phyloP scores from a whole-genome alignment of 2,888 invertebrate genomes.

The Synergus umbraculus region DNA sequence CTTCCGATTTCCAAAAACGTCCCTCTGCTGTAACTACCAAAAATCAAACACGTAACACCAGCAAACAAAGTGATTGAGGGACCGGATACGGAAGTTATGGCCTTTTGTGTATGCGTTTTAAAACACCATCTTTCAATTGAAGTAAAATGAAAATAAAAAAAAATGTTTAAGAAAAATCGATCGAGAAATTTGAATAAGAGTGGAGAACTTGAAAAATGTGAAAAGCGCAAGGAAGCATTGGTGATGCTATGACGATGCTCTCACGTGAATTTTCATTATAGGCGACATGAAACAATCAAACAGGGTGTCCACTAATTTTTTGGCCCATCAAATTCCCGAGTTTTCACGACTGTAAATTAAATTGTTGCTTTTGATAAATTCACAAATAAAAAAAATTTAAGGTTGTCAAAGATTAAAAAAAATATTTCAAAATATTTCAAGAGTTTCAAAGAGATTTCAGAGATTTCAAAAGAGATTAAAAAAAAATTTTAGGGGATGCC shows the following conservation, averaged over 20 bases:
- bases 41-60: slow-evolving; percentile 59
- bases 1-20: slow-evolving; percentile 13
- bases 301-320: too few relatives aligned
- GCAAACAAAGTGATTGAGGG: slow-evolving; percentile 52
- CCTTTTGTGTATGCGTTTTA: background rate
- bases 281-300: slow-evolving; percentile 65
- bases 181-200: background rate
- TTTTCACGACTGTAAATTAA: too few relatives aligned
- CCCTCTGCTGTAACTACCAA: slow-evolving; percentile 38
- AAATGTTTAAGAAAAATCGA: background rate
- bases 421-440: too few relatives aligned
- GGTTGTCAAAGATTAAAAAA: too few relatives aligned
- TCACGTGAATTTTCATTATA: slow-evolving; percentile 57
- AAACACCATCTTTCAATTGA: background rate
- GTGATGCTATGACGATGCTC: slow-evolving; percentile 56
- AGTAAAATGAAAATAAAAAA: background rate
- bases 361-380: too few relatives aligned
- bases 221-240: slow-evolving; percentile 47
- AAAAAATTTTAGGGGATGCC: too few relatives aligned
- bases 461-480: too few relatives aligned
- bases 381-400: too few relatives aligned
- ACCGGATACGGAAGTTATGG: slow-evolving; percentile 44
- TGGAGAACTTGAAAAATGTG: slow-evolving; percentile 24
- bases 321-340: too few relatives aligned
- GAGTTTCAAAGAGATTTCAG: too few relatives aligned